Evolutionary conservation across 2,888 invertebrate species (phyloP), one percentile per base, ranked within the genome.

Genomic region (Tinea semifulvella): DNA sequence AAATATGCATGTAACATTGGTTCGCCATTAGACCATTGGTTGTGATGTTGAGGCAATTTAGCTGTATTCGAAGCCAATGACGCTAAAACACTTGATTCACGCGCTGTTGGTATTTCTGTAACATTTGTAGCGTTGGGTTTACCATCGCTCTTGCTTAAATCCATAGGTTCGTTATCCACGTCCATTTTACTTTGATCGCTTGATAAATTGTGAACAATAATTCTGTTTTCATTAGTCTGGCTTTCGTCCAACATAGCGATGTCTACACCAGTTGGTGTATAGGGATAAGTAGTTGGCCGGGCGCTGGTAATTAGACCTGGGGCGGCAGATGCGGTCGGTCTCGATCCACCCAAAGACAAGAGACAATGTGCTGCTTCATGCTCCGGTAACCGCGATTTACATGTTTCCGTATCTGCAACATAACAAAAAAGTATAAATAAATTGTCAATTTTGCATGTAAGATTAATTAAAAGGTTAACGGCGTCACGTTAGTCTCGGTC

Each of bases 361-460:
- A 94, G 72, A 59, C 93, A 90, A 54, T 90, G 89, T 0, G 93
- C 94, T 5, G 93, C 93, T 73, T 94, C 94, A 55, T 92, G 92
- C 65, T 94, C 94, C 55, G 88, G 88, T 51, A 89, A 70, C n/a
- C 88, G 77, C 6, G 88, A 85, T 58, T 86, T 89, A 49, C 85
- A 87, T 53, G 86, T 86, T 65, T 89, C 89, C 52, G 84, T 80
- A 68, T 87, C 84, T 85, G 68, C 36, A 67, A 67, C 44, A 45
- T 45, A n/a, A 7, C 28, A 35, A 1, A 1, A 4, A 43, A 18
- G 18, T 44, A 17, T 45, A 7, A 25, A 6, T 8, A 25, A 25
- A 7, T 25, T 7, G 6, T 25, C 8, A 25, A 25, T n/a, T n/a
- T n/a, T n/a, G n/a, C n/a, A n/a, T n/a, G n/a, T n/a, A n/a, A n/a